phyloP scores from a whole-genome alignment of 2,888 invertebrate species.

The Myathropa florea region DNA sequence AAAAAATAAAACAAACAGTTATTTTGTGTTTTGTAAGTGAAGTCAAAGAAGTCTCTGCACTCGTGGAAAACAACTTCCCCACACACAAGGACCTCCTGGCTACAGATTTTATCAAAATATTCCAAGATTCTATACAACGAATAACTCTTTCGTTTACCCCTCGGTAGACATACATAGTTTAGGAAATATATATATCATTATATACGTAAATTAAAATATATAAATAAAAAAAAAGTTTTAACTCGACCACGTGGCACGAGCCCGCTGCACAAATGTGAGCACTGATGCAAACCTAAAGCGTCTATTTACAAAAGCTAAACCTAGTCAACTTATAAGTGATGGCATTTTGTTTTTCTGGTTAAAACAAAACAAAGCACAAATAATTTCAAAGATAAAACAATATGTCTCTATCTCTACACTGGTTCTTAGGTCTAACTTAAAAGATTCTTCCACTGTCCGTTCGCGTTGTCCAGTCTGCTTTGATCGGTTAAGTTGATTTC shows the following conservation, averaged over 20 bases:
- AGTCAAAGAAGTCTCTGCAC: not conserved
- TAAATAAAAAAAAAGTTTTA: conserved; percentile 4
- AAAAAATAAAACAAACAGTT: not conserved
- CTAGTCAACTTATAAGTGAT: conserved; percentile 18
- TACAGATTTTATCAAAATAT: not conserved
- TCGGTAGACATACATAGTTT: not conserved
- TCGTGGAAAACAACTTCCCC: not conserved
- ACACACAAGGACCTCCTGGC: not conserved
- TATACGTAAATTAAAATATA: not conserved
- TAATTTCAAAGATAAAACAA: conserved; percentile 4
- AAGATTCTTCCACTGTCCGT: conserved; percentile 63
- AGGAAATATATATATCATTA: not conserved
- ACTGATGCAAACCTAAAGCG: conserved; percentile 13
- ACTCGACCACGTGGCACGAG: not conserved
- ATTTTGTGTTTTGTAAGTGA: not conserved
- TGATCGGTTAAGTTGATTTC: conserved; percentile 44
- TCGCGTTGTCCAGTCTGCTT: conserved; percentile 50
- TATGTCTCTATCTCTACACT: not conserved
- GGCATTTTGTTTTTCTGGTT: not conserved
- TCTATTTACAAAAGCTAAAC: conserved; percentile 53
- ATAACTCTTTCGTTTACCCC: not conserved
- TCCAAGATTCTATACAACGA: not conserved
- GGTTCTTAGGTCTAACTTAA: conserved; percentile 45
- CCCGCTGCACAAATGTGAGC: not conserved
- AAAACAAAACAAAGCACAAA: not conserved